Evolutionary conservation across 2,113 vertebrate genomes (phyloP), one percentile per base, ranked within the genome.

Genomic region (Trochalopteron elliotii): DNA sequence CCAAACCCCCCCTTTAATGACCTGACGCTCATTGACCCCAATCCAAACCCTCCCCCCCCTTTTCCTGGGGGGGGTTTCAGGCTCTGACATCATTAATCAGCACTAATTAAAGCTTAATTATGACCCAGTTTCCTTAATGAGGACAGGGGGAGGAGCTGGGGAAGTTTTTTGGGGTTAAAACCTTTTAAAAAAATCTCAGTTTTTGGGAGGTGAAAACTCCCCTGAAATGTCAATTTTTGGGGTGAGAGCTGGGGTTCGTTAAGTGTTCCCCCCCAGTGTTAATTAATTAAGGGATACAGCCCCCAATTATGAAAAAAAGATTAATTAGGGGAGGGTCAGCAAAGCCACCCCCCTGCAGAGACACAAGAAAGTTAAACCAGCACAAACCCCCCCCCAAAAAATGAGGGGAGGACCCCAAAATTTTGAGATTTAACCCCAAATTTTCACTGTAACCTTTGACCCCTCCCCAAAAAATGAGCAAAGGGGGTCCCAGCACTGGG

Each of bases 41-140:
- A 91, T 87, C 61, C 21, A 1, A 35, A 6, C 1, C 3, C 16
- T 18, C 15, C 24, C 10, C 9, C 33, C 11, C 55, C 6, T 6
- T 39, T 39, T 15, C 25, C 23, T 14, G 35, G 30, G 57, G 53
- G 21, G 42, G 49, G 35, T 33, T 92, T 83, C 30, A 40, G 12
- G 30, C 83, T 76, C 50, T 88, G 91, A 83, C 90, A n/a, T 92
- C 90, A 72, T 64, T 93, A 83, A 88, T 83, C 37, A 78, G 11
- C 23, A 3, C 52, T 93, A 93, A 93, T 93, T 93, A 78, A 15
- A 31, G 79, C 85, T 83, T 88, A 55, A 78, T 78, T 72, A 78
- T 9, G 25, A 9, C 84, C 84, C 30, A 52, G 85, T 21, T 83
- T 67, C 68, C 45, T 57, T 49, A 78, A 88, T 0, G 3, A 78